These are phyloP conservation scores for Conus betulinus DNA, from an alignment of 1,140 invertebrate genomes.

Conservation along the genomic window DNA sequence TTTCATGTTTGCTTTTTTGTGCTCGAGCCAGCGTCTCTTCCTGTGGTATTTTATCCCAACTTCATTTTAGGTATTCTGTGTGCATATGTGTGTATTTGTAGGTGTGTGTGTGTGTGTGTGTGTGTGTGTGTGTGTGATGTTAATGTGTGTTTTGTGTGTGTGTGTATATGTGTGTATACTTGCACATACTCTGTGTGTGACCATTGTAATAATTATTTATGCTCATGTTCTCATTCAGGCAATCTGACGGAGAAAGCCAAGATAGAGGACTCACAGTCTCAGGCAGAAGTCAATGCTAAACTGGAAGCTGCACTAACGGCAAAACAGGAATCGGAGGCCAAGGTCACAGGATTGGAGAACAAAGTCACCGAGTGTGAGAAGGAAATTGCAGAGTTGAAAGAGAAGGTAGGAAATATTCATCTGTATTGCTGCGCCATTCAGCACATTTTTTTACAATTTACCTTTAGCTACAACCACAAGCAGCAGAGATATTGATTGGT, in stretches of 20 bases:
- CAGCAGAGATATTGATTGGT: too few relatives aligned
- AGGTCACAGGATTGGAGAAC: slow-evolving; percentile 86
- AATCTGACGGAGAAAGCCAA: slow-evolving; percentile 65
- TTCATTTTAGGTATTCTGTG: neutral
- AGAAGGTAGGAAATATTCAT: slow-evolving; percentile 61
- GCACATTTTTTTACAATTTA: too few relatives aligned
- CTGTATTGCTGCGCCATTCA: too few relatives aligned
- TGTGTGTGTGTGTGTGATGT: neutral
- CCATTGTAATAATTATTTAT: neutral
- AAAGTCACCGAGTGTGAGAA: slow-evolving; percentile 75
- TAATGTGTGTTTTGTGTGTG: neutral
- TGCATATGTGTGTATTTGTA: neutral
- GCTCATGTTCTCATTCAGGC: slow-evolving; percentile 41
- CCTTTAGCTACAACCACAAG: too few relatives aligned
- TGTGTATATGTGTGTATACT: neutral
- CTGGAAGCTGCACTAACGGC: slow-evolving; percentile 91
- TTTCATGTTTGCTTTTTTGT: too few relatives aligned
- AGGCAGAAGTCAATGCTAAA: slow-evolving; percentile 62
- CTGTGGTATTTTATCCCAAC: too few relatives aligned
- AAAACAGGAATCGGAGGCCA: slow-evolving; percentile 95
- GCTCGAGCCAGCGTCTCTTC: too few relatives aligned
- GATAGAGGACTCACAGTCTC: slow-evolving; percentile 64
- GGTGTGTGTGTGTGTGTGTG: neutral
- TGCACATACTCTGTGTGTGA: neutral
- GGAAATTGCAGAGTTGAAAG: slow-evolving; percentile 67